Evolutionary conservation across 2,113 vertebrate species (phyloP), one percentile per base, ranked within the genome.

Genomic region (Rhizomys pruinosus): DNA sequence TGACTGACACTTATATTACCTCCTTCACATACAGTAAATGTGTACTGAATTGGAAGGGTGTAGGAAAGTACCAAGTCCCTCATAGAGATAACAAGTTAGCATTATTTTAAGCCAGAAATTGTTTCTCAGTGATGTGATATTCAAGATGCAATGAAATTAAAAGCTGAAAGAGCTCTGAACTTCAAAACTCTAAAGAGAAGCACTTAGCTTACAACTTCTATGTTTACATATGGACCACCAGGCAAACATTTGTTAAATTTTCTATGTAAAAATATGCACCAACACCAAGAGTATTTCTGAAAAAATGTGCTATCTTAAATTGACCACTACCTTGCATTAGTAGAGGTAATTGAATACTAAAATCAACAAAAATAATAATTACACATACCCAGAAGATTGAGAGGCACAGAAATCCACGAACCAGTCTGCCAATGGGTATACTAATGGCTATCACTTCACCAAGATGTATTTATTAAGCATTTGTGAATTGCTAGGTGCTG

Each of bases 291-390:
- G 44, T n/a, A 78, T 25, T 87, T 7, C 93, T 76, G 42, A 89
- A 85, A 93, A 52, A 52, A 79, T n/a, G n/a, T n/a, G n/a, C n/a
- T n/a, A 74, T n/a, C 22, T 96, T 80, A 61, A 96, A 81, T 76
- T 92, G 81, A 93, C 20, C 20, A 92, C 39, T 94, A 63, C 57
- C 20, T 92, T 72, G 16, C 68, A 69, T 88, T 84, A 80, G 5
- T 22, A 86, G 39, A 77, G 12, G 73, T 87, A 25, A 79, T 9
- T 81, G 59, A 92, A 94, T 90, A 47, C 47, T 16, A 16, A 88
- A 94, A 63, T 15, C 61, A 90, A 68, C 8, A 11, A 42, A 94
- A 90, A 64, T 9, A 34, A 44, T 78, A 74, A 1, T 57, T 39
- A 87, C 5, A 94, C 5, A 94, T 23, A 44, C 63, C 15, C 42